phyloP scores from a whole-genome alignment of 2,113 vertebrate species.

The Apus apus region DNA sequence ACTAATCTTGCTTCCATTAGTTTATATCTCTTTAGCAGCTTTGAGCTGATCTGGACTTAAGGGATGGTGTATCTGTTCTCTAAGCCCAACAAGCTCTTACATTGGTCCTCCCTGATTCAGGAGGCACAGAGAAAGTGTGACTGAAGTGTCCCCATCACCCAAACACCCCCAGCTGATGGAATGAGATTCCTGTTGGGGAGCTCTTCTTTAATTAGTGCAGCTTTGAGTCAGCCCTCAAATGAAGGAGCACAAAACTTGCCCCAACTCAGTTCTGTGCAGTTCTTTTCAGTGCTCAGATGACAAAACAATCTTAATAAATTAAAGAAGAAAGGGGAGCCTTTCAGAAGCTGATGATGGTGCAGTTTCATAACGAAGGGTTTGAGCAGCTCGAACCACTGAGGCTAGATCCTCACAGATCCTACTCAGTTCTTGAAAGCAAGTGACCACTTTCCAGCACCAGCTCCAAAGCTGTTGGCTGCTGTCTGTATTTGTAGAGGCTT shows the following conservation, averaged over 20 bases:
- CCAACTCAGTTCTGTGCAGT: background rate
- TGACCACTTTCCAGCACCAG: background rate
- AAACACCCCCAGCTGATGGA: background rate
- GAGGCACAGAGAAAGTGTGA: rapidly evolving
- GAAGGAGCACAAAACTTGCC: background rate
- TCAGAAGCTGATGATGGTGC: background rate
- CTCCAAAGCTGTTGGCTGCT: background rate
- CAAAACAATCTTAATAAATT: background rate
- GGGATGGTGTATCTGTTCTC: background rate
- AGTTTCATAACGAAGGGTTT: background rate
- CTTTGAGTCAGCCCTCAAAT: background rate
- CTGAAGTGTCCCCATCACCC: background rate
- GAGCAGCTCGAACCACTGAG: background rate
- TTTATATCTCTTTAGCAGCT: background rate
- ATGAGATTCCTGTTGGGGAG: background rate
- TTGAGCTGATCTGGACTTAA: background rate
- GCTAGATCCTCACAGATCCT: background rate
- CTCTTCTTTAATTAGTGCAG: background rate
- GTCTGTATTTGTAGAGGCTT: background rate
- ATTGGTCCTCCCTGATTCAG: background rate
- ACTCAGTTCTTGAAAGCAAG: background rate
- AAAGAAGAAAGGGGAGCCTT: background rate
- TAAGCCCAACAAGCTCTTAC: background rate
- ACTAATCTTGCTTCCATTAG: background rate
- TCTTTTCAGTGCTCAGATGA: background rate